These are phyloP conservation scores for Macropis europaea DNA, from an alignment of 2,888 invertebrate species.

Conservation along the genomic window DNA sequence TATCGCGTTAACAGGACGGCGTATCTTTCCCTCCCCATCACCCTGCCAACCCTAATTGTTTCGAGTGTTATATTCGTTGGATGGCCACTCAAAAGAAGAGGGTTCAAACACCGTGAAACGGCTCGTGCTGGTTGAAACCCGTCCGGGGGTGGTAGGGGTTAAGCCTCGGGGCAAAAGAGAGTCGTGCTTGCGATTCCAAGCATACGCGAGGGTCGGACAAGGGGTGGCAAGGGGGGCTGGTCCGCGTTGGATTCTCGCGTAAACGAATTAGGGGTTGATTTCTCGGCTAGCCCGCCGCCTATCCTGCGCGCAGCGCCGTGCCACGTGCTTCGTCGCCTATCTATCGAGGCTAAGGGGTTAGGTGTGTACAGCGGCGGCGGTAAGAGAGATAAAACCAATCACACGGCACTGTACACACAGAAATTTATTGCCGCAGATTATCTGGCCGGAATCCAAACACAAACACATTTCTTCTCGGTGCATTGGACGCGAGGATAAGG, in stretches of 20 bases:
- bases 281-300: constrained; percentile 62
- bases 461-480: constrained; percentile 74
- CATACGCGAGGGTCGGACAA: constrained; percentile 43
- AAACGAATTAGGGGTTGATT: constrained; percentile 72
- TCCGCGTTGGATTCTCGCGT: constrained; percentile 61
- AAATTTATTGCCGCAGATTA: constrained; percentile 78
- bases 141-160: constrained; percentile 1
- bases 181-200: constrained; percentile 62
- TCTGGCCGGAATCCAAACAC: constrained; percentile 77
- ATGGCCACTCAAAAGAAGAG: no score
- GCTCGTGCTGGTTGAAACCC: no score
- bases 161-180: constrained; percentile 38
- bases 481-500: constrained; percentile 40
- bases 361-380: constrained; percentile 40
- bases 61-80: no score
- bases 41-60: no score
- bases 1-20: no score
- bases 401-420: constrained; percentile 75
- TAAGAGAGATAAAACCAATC: constrained; percentile 77
- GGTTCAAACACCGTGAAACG: no score
- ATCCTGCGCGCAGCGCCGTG: constrained; percentile 29
- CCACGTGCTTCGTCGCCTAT: constrained; percentile 40
- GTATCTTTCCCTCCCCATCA: no score
- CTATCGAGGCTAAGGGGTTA: constrained; percentile 56
- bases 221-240: constrained; percentile 19